Evolutionary conservation across 2,888 invertebrate species (phyloP).

Genomic region (Elaeidobius kamerunicus): DNA sequence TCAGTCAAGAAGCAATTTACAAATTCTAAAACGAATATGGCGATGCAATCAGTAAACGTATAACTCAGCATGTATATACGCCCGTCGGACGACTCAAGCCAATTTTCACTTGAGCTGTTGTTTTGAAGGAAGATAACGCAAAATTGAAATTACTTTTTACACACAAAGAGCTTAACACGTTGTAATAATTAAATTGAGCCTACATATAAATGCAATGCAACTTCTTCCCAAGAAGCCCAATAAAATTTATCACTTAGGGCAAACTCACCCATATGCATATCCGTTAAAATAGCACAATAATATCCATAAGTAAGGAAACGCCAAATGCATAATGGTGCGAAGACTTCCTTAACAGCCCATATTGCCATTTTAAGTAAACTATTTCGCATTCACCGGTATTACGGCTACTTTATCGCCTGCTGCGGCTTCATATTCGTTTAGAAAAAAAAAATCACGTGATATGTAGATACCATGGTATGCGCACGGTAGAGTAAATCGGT

Average conservation of each 20-base stretch:
- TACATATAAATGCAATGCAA: no score
- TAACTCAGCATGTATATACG: conserved; percentile 15
- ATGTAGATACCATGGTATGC: conserved; percentile 17
- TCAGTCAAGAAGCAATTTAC: conserved; percentile 27
- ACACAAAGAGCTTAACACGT: no score
- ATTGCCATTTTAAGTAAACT: conserved; percentile 28
- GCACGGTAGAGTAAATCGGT: conserved; percentile 16
- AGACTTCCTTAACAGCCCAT: conserved; percentile 27
- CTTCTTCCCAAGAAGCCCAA: no score
- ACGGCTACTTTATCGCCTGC: conserved; percentile 28
- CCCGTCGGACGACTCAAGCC: conserved; percentile 2
- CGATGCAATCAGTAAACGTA: conserved; percentile 24
- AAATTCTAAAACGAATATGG: conserved; percentile 25
- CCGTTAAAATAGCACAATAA: conserved; percentile 12
- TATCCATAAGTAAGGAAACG: conserved; percentile 23
- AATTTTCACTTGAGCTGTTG: conserved; percentile 19
- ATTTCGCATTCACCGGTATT: conserved; percentile 30
- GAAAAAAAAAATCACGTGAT: conserved; percentile 16
- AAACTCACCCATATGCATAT: background rate
- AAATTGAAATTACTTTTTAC: conserved; percentile 14
- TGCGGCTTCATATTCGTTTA: conserved; percentile 22
- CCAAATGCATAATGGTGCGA: conserved; percentile 19
- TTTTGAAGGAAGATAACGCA: conserved; percentile 10
- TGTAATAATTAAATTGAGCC: no score
- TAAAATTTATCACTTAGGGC: no score